Evolutionary conservation across 2,113 vertebrate genomes (phyloP).

Genomic region (Zingel zingel): DNA sequence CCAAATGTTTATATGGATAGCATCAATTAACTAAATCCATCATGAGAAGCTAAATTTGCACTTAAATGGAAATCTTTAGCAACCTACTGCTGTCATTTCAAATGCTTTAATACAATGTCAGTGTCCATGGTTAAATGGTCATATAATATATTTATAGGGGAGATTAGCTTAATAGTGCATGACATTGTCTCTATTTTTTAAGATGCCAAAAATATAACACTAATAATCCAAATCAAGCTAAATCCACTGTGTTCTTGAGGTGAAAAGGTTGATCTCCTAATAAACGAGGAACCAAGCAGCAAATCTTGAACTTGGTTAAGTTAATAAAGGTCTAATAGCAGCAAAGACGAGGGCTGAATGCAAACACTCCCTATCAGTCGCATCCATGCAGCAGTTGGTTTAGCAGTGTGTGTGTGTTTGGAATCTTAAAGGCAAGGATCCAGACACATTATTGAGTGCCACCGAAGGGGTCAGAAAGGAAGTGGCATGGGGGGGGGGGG

Average conservation of each 20-base stretch:
- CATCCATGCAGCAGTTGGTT: constrained; percentile 71
- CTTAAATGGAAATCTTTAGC: background rate
- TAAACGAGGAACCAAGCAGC: constrained; percentile 23
- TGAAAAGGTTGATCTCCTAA: constrained; percentile 44
- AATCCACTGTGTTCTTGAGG: constrained; percentile 37
- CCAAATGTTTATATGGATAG: constrained; percentile 24
- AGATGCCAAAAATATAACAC: background rate
- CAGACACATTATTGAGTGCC: constrained; percentile 69
- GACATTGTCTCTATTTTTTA: constrained; percentile 5
- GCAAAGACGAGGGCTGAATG: constrained; percentile 70
- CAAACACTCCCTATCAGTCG: constrained; percentile 72
- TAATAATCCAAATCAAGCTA: constrained; percentile 22
- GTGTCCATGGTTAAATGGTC: background rate
- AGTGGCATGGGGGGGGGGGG: too few species aligned
- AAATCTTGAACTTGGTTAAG: constrained; percentile 56
- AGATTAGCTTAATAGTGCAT: constrained; percentile 8
- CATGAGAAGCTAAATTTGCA: background rate
- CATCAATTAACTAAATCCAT: constrained; percentile 20
- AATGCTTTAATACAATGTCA: background rate
- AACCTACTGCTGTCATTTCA: background rate
- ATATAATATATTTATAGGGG: background rate
- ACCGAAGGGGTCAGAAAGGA: constrained; percentile 65
- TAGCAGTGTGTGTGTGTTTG: constrained; percentile 71
- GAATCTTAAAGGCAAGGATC: constrained; percentile 80
- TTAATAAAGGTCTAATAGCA: constrained; percentile 68